phyloP scores from a whole-genome alignment of 2,113 vertebrate species.

The Galeopterus variegatus region DNA sequence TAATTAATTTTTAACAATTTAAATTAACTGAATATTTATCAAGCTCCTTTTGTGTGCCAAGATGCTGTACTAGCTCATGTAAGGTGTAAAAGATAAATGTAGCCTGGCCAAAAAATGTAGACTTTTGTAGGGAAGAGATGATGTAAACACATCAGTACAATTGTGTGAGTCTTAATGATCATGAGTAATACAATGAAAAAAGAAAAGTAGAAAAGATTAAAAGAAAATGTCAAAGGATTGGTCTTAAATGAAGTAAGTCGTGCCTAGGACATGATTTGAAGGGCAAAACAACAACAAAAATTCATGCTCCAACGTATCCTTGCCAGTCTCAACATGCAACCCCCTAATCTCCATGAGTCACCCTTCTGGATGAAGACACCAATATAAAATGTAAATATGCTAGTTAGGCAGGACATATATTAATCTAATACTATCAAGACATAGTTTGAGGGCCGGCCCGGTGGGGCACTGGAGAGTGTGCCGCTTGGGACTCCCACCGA shows the following conservation, averaged over 20 bases:
- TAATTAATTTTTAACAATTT: constrained; percentile 41
- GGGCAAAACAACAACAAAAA: not conserved
- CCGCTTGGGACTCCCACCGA: too few relatives aligned
- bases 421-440: constrained; percentile 28
- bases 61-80: not conserved
- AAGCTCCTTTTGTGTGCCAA: constrained; percentile 35
- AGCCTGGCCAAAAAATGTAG: not conserved
- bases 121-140: not conserved
- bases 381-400: constrained; percentile 41
- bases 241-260: not conserved
- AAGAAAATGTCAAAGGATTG: not conserved
- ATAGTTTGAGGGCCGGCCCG: too few relatives aligned
- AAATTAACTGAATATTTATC: constrained; percentile 46
- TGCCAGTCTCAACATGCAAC: not conserved
- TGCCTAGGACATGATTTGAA: not conserved
- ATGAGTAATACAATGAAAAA: constrained; percentile 41
- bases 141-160: constrained; percentile 29
- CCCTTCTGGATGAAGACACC: constrained; percentile 25
- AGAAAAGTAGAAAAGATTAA: constrained; percentile 6
- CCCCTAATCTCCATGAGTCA: not conserved
- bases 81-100: constrained; percentile 34
- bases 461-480: too few relatives aligned
- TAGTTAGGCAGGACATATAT: not conserved
- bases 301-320: not conserved
- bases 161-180: not conserved